Percentiles rank a stretch among this genome's conserved stretches.
Conservation (phyloP, 30 jellyfish, hydroid and myxozoan species). For the Aurelia sp. region DNA sequence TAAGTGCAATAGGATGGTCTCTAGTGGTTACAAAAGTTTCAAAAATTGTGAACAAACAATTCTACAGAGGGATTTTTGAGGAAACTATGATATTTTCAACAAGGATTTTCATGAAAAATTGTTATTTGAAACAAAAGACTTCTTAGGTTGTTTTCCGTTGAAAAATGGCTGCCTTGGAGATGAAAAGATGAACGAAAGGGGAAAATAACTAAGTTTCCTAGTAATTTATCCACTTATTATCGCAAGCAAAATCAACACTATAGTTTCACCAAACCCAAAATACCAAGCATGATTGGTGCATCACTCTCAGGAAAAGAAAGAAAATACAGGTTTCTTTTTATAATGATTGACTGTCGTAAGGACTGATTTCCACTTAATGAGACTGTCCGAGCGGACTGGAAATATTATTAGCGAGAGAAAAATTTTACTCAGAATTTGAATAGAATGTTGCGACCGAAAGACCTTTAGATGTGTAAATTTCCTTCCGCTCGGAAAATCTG, state of each 20-base stretch:
- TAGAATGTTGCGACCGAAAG: too few relatives aligned
- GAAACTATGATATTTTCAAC: too few relatives aligned
- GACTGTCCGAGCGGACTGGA: too few relatives aligned
- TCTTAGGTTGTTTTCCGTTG: background rate
- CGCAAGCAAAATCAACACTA: background rate
- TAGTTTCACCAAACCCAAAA: constrained; percentile 25
- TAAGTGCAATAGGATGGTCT: constrained; percentile 1
- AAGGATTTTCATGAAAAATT: too few relatives aligned
- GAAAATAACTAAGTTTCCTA: background rate
- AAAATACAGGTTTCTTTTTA: too few relatives aligned
- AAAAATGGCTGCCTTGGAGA: background rate
- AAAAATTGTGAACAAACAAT: too few relatives aligned
- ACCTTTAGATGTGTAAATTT: background rate
- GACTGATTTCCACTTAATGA: too few relatives aligned
- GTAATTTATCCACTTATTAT: background rate
- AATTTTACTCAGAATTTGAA: too few relatives aligned
- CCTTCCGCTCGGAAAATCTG: background rate
- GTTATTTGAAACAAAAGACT: too few relatives aligned
- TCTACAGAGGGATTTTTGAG: too few relatives aligned
- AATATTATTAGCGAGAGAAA: too few relatives aligned
- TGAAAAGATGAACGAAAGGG: background rate
- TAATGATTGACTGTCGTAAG: too few relatives aligned
- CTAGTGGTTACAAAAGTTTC: background rate
- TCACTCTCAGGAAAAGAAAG: background rate
- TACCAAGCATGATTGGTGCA: constrained; percentile 2